These are phyloP conservation scores for Cardiocondyla obscurior DNA, from an alignment of 1,140 invertebrate species.

Conservation along the genomic window DNA sequence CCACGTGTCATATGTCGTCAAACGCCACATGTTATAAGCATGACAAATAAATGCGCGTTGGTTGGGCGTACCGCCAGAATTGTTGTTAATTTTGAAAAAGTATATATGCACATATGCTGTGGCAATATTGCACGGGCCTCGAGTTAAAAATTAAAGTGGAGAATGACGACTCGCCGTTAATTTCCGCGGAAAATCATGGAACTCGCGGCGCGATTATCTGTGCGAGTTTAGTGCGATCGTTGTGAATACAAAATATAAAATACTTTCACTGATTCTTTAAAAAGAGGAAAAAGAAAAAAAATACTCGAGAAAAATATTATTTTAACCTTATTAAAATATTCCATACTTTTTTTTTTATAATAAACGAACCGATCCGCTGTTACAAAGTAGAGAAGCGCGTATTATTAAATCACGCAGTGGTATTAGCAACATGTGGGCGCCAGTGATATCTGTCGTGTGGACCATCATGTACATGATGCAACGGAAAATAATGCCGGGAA, in stretches of 20 bases:
- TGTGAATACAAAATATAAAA: background rate
- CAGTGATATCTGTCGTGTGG: slow-evolving; percentile 69
- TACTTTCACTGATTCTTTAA: background rate
- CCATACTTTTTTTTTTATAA: background rate
- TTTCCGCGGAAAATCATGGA: background rate
- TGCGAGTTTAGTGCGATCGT: slow-evolving; percentile 8
- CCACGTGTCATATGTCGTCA: slow-evolving; percentile 58
- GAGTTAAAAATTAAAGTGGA: slow-evolving; percentile 1
- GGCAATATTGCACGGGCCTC: background rate
- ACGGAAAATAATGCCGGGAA: slow-evolving; percentile 51
- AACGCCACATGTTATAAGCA: slow-evolving; percentile 69
- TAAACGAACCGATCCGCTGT: background rate
- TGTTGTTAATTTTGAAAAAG: slow-evolving; percentile 49
- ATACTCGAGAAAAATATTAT: too few species aligned
- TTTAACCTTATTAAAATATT: too few species aligned
- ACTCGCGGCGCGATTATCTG: background rate
- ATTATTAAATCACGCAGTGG: slow-evolving; percentile 7
- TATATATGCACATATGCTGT: slow-evolving; percentile 46
- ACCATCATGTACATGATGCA: slow-evolving; percentile 63
- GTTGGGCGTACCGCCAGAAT: slow-evolving; percentile 67
- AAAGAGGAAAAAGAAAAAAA: background rate
- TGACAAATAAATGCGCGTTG: slow-evolving; percentile 72
- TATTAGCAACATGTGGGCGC: slow-evolving; percentile 62
- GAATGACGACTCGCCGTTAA: background rate
- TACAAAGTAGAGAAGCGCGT: background rate